Conservation (phyloP, 2,113 vertebrate species). For the Plectropomus leopardus region DNA sequence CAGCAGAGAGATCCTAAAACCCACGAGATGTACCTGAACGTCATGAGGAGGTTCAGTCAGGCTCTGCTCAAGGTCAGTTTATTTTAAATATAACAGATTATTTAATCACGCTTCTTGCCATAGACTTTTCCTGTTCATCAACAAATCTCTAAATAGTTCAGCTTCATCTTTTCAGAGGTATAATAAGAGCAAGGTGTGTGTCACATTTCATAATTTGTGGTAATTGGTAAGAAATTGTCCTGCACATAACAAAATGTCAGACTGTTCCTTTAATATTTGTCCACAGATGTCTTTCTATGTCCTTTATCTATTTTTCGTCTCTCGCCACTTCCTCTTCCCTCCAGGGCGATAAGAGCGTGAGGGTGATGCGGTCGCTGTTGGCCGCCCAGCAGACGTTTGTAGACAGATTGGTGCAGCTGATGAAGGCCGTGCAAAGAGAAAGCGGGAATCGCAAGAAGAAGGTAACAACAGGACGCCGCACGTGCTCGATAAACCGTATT, state of each 20-base stretch:
- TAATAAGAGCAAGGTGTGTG: too few species aligned
- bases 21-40: constrained; percentile 98
- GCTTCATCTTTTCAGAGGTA: too few species aligned
- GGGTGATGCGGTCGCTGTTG: constrained; percentile 96
- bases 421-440: constrained; percentile 98
- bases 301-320: neutral
- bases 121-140: too few species aligned
- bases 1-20: constrained; percentile 97
- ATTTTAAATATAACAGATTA: too few species aligned
- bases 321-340: neutral
- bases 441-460: constrained; percentile 99
- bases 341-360: constrained; percentile 96
- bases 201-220: too few species aligned
- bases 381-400: constrained; percentile 98
- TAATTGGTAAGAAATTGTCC: too few species aligned
- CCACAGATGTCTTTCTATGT: too few species aligned
- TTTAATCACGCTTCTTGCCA: too few species aligned
- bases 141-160: too few species aligned
- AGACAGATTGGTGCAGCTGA: constrained; percentile 95
- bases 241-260: too few species aligned
- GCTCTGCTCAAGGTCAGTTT: constrained; percentile 93
- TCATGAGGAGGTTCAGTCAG: constrained; percentile 98
- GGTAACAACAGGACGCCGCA: constrained; percentile 69
- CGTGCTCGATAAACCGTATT: neutral
- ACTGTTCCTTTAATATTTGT: neutral